Evolutionary conservation across 2,113 vertebrate genomes (phyloP).

Genomic region (Aepyceros melampus): DNA sequence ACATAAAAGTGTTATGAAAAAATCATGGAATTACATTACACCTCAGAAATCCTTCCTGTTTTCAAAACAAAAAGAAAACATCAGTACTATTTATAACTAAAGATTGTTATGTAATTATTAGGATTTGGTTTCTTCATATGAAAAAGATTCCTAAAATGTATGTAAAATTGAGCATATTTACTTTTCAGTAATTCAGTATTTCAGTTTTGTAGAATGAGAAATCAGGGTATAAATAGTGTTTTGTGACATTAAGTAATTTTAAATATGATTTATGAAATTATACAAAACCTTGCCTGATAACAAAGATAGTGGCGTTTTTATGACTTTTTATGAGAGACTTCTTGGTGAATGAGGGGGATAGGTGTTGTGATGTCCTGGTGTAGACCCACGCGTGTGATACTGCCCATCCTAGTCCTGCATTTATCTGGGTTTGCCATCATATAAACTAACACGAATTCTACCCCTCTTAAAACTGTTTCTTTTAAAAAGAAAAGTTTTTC

Average conservation of each 20-base stretch:
- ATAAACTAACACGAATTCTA: background rate
- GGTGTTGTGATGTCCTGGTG: background rate
- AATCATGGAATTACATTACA: background rate
- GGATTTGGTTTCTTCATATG: slow-evolving; percentile 18
- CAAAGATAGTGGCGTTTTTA: background rate
- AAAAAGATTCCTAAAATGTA: background rate
- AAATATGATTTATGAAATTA: background rate
- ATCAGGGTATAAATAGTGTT: background rate
- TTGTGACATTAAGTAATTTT: slow-evolving; percentile 3
- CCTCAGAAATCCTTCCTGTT: background rate
- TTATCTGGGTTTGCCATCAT: background rate
- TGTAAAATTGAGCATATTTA: background rate
- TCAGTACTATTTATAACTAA: background rate
- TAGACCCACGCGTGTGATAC: accelerated
- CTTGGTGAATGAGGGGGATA: background rate
- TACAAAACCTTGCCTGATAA: background rate
- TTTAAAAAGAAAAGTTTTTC: background rate
- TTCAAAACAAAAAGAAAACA: background rate
- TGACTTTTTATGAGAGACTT: background rate
- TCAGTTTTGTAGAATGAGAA: slow-evolving; percentile 14
- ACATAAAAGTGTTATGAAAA: background rate
- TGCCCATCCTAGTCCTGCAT: background rate
- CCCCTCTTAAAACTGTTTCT: background rate
- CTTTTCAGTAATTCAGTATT: background rate
- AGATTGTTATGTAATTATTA: background rate